Base-by-base conservation (phyloP, 2,113 vertebrate species). In the Dolichotis patagonum region DNA sequence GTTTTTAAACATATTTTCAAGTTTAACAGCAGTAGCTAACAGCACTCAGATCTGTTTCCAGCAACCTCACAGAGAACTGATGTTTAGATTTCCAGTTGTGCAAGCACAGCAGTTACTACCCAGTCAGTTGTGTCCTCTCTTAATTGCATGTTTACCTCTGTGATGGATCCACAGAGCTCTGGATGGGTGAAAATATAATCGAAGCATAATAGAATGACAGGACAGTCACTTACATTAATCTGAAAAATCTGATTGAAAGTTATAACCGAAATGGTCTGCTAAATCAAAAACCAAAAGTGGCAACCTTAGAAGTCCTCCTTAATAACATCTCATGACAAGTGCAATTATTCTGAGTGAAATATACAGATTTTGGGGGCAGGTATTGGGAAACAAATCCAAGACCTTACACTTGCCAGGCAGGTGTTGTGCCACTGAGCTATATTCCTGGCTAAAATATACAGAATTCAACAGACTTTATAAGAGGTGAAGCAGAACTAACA, bases 1-100 rank as follows among this genome's bases (percentile, higher is more conserved):
- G 38, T 54, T 93, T 93, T 78, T n/a, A 46, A 95, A 86, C 30
- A 71, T 84, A 69, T 85, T 96, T 83, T 80, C 26, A 88, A 67
- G 5, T 89, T 94, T 88, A 91, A 85, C 24, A 93, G 20, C 11
- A 91, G 46, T 69, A 69, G 35, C 41, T 85, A 43, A 26, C 41
- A 81, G 38, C 85, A 62, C 13, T 38, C 54, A 54, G 49, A 60
- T 91, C 20, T 84, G 5, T 69, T 87, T 85, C 75, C 83, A 91
- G 71, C 41, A 85, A 46, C 24, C 41, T 85, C 49, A 73, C 54
- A 75, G 13, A 96, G 46, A 91, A 91, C 16, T 38, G 52, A 77
- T 80, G 71, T 24, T 83, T 62, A 62, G 67, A 52, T 52, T 88
- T 94, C 9, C 90, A 88, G 43, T 14, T 91, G 24, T 88, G 52